These are phyloP conservation scores for Noctua fimbriata DNA, from an alignment of 2,888 invertebrate species.

Conservation along the genomic window DNA sequence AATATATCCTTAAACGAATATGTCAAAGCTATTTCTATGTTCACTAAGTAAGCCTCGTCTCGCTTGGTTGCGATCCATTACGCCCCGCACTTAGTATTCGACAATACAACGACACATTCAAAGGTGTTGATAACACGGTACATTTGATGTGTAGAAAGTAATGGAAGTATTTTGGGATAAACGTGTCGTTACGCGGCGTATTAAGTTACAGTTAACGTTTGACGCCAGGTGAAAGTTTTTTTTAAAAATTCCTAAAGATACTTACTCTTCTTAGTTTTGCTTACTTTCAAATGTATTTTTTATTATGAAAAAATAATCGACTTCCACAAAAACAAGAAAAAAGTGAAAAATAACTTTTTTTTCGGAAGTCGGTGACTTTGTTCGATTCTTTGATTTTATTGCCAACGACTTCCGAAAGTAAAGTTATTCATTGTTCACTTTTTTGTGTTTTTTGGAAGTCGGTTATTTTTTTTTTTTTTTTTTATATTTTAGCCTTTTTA, in stretches of 20 bases:
- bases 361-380: no score
- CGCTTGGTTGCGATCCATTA: constrained; percentile 64
- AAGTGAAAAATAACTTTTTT: no score
- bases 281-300: not conserved
- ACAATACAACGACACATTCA: constrained; percentile 50
- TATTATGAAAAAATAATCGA: not conserved
- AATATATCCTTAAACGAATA: constrained; percentile 32
- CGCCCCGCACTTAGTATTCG: constrained; percentile 53
- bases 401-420: no score
- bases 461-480: no score
- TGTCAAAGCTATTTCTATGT: constrained; percentile 48
- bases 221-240: not conserved
- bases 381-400: no score
- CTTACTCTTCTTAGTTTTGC: not conserved
- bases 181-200: not conserved
- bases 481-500: no score
- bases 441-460: no score
- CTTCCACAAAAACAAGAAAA: no score
- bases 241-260: not conserved
- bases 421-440: no score
- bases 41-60: constrained; percentile 53
- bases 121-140: constrained; percentile 61
- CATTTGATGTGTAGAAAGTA: constrained; percentile 54
- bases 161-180: constrained; percentile 36
- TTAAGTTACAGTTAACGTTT: constrained; percentile 27